phyloP scores from a whole-genome alignment of 2,888 invertebrate genomes.

The Aleiodes testaceus region DNA sequence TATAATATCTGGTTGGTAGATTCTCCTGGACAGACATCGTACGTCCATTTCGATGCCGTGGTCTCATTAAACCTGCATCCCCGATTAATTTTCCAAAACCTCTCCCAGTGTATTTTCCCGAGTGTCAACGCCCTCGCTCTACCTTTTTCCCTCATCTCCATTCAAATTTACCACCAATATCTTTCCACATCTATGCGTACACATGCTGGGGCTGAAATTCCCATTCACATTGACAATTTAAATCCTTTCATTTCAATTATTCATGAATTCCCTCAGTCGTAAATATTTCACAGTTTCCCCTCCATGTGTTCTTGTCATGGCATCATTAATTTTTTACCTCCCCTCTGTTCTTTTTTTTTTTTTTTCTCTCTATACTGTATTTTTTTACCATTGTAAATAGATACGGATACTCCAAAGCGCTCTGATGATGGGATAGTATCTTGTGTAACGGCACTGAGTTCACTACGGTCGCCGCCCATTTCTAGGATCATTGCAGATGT shows the following conservation, averaged over 20 bases:
- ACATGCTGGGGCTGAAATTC: not conserved
- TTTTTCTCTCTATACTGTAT: slow-evolving; percentile 5
- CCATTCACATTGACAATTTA: slow-evolving; percentile 5
- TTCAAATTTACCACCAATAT: slow-evolving; percentile 12
- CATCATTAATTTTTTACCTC: not conserved
- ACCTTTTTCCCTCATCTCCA: slow-evolving; percentile 3
- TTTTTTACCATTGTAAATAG: slow-evolving; percentile 52
- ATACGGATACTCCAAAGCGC: slow-evolving; percentile 66
- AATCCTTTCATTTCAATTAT: slow-evolving; percentile 15
- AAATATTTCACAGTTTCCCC: not conserved
- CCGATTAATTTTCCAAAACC: slow-evolving; percentile 47
- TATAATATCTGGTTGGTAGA: slow-evolving; percentile 67
- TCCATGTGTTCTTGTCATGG: not conserved
- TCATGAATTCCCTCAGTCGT: slow-evolving; percentile 13
- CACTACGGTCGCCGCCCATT: slow-evolving; percentile 65
- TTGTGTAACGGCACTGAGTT: slow-evolving; percentile 69
- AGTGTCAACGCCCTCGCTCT: slow-evolving; percentile 21
- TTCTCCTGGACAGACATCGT: slow-evolving; percentile 36
- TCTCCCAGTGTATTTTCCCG: slow-evolving; percentile 37
- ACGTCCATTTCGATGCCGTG: slow-evolving; percentile 46
- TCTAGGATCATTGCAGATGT: slow-evolving; percentile 69
- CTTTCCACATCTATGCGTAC: not conserved
- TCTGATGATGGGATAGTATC: slow-evolving; percentile 69
- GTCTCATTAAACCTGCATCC: slow-evolving; percentile 50
- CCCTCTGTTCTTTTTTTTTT: not conserved